Conservation (phyloP, 1,140 invertebrate genomes). For the Ips nitidus region DNA sequence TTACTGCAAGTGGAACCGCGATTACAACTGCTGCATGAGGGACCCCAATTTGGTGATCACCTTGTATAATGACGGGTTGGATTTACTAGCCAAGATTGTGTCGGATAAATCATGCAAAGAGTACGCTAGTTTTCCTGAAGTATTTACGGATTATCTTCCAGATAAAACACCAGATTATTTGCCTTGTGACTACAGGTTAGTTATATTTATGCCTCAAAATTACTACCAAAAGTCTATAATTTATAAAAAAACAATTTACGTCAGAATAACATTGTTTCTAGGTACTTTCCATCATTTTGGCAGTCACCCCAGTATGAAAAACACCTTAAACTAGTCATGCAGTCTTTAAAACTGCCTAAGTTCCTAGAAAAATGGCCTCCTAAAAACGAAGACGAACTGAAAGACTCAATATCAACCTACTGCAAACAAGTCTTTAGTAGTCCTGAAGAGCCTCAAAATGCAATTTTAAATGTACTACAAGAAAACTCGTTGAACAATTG, state of each 20-base stretch:
- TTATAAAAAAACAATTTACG: conserved; percentile 2
- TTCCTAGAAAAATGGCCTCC: conserved; percentile 45
- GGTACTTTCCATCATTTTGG: conserved; percentile 59
- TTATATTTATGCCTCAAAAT: neutral
- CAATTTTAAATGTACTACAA: conserved; percentile 39
- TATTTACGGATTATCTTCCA: conserved; percentile 55
- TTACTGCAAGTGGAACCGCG: conserved; percentile 54
- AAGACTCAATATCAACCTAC: conserved; percentile 40
- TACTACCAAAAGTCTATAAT: conserved; percentile 53
- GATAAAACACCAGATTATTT: conserved; percentile 45
- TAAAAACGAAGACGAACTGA: conserved; percentile 35
- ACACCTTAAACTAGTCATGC: conserved; percentile 35
- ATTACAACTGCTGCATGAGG: conserved; percentile 54
- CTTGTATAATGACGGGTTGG: conserved; percentile 66
- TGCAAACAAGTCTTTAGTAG: conserved; percentile 40
- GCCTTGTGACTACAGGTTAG: conserved; percentile 55
- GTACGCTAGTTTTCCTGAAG: conserved; percentile 56
- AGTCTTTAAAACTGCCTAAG: conserved; percentile 42
- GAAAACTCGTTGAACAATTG: conserved; percentile 35
- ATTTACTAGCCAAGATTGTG: conserved; percentile 61
- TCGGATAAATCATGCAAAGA: conserved; percentile 56
- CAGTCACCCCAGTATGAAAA: conserved; percentile 44
- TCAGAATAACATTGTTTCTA: neutral
- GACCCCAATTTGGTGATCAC: conserved; percentile 61
- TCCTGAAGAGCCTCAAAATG: conserved; percentile 37